Evolutionary conservation across 1,140 invertebrate genomes (phyloP).

Genomic region (Caenorhabditis inopinata): DNA sequence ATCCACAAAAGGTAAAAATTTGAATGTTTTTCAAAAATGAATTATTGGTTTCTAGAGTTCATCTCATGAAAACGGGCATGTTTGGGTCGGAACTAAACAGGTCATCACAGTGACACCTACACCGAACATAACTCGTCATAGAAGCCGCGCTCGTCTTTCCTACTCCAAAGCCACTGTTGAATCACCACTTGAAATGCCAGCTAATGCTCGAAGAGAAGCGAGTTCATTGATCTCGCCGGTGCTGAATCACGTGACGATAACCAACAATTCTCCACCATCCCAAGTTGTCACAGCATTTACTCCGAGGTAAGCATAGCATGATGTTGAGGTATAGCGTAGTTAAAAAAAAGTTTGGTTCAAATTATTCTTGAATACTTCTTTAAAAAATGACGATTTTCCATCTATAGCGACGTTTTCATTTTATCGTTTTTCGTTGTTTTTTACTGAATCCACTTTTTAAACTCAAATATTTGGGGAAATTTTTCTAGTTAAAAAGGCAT

Average conservation of each 20-base stretch:
- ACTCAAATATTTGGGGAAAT: no score
- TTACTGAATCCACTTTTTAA: no score
- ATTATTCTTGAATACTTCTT: no score
- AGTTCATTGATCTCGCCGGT: not conserved
- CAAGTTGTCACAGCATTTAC: not conserved
- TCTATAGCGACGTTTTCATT: no score
- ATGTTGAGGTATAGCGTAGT: no score
- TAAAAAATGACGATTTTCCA: no score
- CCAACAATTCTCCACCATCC: not conserved
- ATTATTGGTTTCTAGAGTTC: no score
- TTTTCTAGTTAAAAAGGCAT: no score
- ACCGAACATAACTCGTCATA: not conserved
- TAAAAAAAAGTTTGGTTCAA: no score
- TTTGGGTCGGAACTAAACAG: constrained; percentile 1
- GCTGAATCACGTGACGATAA: not conserved
- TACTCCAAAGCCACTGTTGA: constrained; percentile 10
- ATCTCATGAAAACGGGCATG: not conserved
- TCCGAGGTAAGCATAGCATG: not conserved
- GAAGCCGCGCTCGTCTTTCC: not conserved
- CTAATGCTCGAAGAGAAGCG: not conserved
- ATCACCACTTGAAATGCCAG: not conserved
- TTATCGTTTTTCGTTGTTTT: no score
- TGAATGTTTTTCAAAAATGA: no score
- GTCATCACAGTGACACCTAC: not conserved
- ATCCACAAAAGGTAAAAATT: not conserved